Percentiles rank a stretch among this genome's conserved stretches.
phyloP scores from a whole-genome alignment of 2,113 vertebrate genomes.

The Alligator sinensis region DNA sequence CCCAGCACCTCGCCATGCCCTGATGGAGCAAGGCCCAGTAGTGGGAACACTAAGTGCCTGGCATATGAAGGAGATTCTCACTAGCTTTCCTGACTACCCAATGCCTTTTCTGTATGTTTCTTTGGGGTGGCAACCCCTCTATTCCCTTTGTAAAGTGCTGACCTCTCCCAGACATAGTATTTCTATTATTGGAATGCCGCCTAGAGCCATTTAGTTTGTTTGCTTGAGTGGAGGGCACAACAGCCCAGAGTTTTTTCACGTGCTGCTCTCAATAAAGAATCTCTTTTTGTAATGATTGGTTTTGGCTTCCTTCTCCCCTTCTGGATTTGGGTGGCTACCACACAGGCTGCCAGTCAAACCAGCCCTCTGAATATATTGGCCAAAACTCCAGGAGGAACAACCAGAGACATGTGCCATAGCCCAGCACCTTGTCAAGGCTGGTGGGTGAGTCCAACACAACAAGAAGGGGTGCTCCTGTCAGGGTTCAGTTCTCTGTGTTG shows the following conservation, averaged over 20 bases:
- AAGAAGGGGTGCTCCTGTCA: too few species aligned
- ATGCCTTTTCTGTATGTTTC: constrained; percentile 70
- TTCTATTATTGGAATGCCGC: constrained; percentile 76
- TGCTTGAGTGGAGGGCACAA: constrained; percentile 70
- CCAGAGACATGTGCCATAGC: too few species aligned
- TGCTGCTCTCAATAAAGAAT: constrained; percentile 97
- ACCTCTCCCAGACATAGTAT: constrained; percentile 70
- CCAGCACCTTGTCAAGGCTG: too few species aligned
- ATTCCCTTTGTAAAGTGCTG: constrained; percentile 39
- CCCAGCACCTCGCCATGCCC: background rate
- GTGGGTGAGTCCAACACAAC: too few species aligned
- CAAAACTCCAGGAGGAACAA: too few species aligned
- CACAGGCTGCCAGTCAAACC: background rate
- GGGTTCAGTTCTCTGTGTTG: too few species aligned
- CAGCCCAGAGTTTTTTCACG: constrained; percentile 79
- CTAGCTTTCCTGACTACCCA: constrained; percentile 75
- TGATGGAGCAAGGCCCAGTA: constrained; percentile 23
- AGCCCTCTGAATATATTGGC: background rate
- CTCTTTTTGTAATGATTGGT: constrained; percentile 79
- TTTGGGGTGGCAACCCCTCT: constrained; percentile 47
- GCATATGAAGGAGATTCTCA: constrained; percentile 93
- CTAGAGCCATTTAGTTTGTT: constrained; percentile 73
- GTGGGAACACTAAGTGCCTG: constrained; percentile 90
- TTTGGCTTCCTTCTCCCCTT: background rate
- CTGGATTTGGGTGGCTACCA: background rate